Conservation (phyloP, 1,140 invertebrate species). For the Caerostris darwini region DNA sequence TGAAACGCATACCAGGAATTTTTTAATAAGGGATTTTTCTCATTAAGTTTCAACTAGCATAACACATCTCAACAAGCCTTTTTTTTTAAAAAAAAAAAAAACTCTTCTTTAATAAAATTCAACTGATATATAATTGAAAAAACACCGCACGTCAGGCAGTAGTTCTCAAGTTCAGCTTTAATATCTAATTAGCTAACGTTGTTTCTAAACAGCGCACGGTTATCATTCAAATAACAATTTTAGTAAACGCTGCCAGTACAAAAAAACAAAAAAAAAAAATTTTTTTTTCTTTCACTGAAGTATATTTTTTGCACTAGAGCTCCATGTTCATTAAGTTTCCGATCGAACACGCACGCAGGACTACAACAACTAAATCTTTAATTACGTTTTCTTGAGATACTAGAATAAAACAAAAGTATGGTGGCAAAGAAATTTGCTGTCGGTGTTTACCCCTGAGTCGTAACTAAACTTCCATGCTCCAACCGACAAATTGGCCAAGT, state of each 20-base stretch:
- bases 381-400: not conserved
- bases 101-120: too few relatives aligned
- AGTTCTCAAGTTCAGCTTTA: not conserved
- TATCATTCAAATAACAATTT: not conserved
- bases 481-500: conserved; percentile 20
- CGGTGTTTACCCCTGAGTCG: conserved; percentile 5
- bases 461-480: conserved; percentile 2
- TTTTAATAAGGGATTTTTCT: too few relatives aligned
- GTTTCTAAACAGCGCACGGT: not conserved
- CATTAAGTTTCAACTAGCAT: too few relatives aligned
- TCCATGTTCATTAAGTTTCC: not conserved
- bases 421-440: conserved; percentile 1
- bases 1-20: too few relatives aligned
- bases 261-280: not conserved
- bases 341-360: not conserved
- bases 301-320: not conserved
- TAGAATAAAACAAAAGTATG: not conserved
- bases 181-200: conserved; percentile 6
- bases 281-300: not conserved
- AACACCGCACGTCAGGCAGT: too few relatives aligned
- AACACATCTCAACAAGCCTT: too few relatives aligned
- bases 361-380: not conserved
- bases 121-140: too few relatives aligned
- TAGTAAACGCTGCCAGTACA: not conserved
- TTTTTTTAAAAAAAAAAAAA: too few relatives aligned